Base-by-base conservation (phyloP, 2,113 vertebrate genomes). In the Trinectes maculatus region DNA sequence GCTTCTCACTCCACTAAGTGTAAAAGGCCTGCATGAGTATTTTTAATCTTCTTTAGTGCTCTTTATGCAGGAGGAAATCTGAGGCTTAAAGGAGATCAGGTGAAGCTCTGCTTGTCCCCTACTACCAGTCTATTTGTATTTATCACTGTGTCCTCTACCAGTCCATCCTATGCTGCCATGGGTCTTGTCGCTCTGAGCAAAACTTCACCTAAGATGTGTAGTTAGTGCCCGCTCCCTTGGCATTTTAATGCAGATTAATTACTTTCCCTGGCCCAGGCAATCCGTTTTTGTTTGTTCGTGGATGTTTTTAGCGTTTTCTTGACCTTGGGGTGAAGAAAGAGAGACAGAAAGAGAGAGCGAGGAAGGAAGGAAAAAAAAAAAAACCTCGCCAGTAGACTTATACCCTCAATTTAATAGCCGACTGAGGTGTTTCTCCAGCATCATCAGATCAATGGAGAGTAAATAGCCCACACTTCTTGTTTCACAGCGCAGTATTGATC, bases 391-490 rank as follows among this genome's bases (percentile, higher is more conserved):
- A 92, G 89, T 95, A 96, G 94, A 97, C 94, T 91, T 95, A 95
- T 96, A 95, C 94, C 92, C 93, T 96, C 96, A 95, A 96, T 97
- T 97, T 99, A 97, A 95, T 95, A 93, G 94, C 94, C 89, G 93
- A 95, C 93, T 92, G 94, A 96, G 96, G 95, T 98, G 95, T 98
- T 98, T 98, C 95, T 99, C 92, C 93, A 94, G 94, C 95, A 96
- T 95, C 96, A 96, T 98, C 95, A 95, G 95, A 99, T 99, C 98
- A 99, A 99, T 99, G 95, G 94, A 96, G 96, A 98, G 96, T 98
- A 99, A 99, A 99, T 98, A 99, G 97, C 95, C 93, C 94, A 94
- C 95, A 97, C 95, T 98, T 97, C 96, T 98, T 97, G 94, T 96
- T 98, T 95, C 95, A 90, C 95, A 91, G 94, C 92, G 91, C 92